Evolutionary conservation across 2,888 invertebrate species (phyloP), one percentile per base, ranked within the genome.

Genomic region (Pseudeuparius sepicola): DNA sequence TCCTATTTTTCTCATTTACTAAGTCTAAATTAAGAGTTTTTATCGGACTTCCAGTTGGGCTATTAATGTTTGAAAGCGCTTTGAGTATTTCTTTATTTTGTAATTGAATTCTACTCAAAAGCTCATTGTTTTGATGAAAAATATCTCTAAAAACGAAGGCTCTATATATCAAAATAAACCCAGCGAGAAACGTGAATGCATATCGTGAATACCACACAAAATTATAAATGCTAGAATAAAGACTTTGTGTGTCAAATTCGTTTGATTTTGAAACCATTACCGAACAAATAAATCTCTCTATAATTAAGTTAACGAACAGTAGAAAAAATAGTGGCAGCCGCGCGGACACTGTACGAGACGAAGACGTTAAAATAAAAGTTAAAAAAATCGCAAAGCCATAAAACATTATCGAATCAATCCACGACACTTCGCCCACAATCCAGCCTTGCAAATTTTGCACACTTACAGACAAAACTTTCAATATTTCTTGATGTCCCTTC

Each of bases 351-450:
- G 75, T 73, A 17, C 70, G 61, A 34, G 59, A 57, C 2, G 70
- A 62, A 2, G 75, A 67, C 20, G 75, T 77, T 14, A 74, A 56
- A 34, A 76, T 47, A 37, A 70, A 68, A 24, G 67, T 63, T 20
- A 73, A 49, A 30, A 73, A 48, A 24, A 70, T 58, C 10, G 66
- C 59, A 3, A 64, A 46, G 10, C 66, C 52, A 49, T 75, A 77
- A 57, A 73, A 77, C n/a, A 71, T 53, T 15, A 75, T 54, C 0
- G 73, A 70, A 51, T 77, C 75, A 37, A 77, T 59, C 63, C 75
- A 71, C 1, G 72, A 73, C 32, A 76, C 64, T 60, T 78, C 77
- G 3, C 73, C 73, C 4, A 77, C 56, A 36, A 77, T 64, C 66
- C 75, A 69, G 27, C 64, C 59, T 54, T 75, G 75, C 38, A 78